Evolutionary conservation across 92 coral and sea anemone genomes (phyloP).

Genomic region (Palythoa caribaeorum): DNA sequence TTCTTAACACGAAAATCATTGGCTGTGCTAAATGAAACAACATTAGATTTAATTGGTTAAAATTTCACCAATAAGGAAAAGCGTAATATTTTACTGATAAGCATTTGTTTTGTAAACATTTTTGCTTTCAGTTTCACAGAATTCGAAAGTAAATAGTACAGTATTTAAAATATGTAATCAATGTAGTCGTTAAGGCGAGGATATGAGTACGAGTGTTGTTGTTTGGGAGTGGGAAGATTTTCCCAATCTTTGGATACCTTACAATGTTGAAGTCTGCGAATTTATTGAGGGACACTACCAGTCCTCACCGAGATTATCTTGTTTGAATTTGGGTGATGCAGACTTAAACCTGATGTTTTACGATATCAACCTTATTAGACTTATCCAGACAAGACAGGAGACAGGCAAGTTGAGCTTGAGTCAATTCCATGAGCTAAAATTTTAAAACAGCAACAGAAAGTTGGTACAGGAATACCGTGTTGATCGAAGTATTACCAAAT

Average conservation of each 20-base stretch:
- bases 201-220: slow-evolving; percentile 54
- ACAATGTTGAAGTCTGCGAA: slow-evolving; percentile 51
- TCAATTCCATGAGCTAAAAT: neutral
- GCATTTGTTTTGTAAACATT: neutral
- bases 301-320: neutral
- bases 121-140: neutral
- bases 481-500: too few relatives aligned
- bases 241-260: slow-evolving; percentile 78
- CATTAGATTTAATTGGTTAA: slow-evolving; percentile 39
- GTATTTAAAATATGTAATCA: neutral
- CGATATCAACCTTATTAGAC: slow-evolving; percentile 64
- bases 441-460: neutral
- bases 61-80: slow-evolving; percentile 2
- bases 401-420: slow-evolving; percentile 68
- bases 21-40: slow-evolving; percentile 45
- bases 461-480: neutral
- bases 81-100: neutral
- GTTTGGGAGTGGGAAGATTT: slow-evolving; percentile 94
- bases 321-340: slow-evolving; percentile 67
- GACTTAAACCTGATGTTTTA: slow-evolving; percentile 53
- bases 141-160: neutral
- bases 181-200: neutral
- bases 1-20: slow-evolving; percentile 46
- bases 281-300: slow-evolving; percentile 60
- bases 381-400: slow-evolving; percentile 67